Base-by-base conservation (phyloP, 2,797 vertebrate genomes). In the Mormyrops attenuatus region DNA sequence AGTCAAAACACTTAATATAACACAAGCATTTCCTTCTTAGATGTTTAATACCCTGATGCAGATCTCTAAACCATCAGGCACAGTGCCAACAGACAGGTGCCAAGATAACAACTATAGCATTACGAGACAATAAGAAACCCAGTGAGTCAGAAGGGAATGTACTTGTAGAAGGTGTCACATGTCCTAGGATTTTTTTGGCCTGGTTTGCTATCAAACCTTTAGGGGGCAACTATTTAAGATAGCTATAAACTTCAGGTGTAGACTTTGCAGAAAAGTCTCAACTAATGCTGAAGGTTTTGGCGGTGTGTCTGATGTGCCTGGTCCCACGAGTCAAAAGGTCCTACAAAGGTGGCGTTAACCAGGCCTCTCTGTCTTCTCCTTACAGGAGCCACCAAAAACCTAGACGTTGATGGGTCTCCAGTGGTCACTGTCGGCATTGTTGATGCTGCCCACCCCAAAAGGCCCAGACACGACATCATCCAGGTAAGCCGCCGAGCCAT, bases 391-490 rank as follows among this genome's bases (percentile, higher is more conserved):
- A 50, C 5, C 2, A 1, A 22, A 26, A 20, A 6, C n/a, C 63
- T 73, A 99, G 89, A 95, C 95, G 0, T 97, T 98, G 93, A 99
- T 94, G 41, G 97, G 96, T 94, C 97, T 99, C 98, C 98, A 99
- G 91, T 97, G 97, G 91, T 99, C 97, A 1, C 96, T 98, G 95
- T 99, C 98, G 0, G 96, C 92, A 93, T 97, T 98, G 95, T 98
- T 98, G 92, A 98, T 94, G 94, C 97, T 98, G 94, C 96, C 97
- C 0, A 96, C 94, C 0, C 97, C 97, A 90, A 96, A 98, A 0
- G 97, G 98, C 92, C 98, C 97, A 0, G 98, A 99, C 8, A 96
- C 97, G 0, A 99, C 94, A 0, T 99, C 98, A 0, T 99, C 98
- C 91, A 99, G 93, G 93, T 98, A 97, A 4, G 97, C 97, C 60